Percentiles rank a stretch among this genome's conserved stretches.
Evolutionary conservation across 1,140 invertebrate genomes (phyloP).

Genomic region (Panulirus ornatus): DNA sequence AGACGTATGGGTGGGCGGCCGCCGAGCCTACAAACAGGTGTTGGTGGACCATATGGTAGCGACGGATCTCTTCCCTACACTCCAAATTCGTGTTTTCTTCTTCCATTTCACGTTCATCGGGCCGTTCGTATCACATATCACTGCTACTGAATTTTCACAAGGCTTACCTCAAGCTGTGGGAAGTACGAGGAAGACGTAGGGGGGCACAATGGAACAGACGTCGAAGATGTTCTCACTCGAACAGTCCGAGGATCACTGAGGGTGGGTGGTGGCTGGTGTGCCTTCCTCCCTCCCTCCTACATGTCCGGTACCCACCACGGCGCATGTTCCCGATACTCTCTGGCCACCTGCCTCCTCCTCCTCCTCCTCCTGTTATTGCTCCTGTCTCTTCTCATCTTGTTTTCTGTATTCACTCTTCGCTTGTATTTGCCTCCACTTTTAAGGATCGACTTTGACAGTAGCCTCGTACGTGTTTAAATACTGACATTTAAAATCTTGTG

Average conservation of each 20-base stretch:
- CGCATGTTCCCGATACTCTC: constrained; percentile 34
- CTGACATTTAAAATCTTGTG: too few relatives aligned
- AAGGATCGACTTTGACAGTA: too few relatives aligned
- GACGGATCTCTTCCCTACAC: neutral
- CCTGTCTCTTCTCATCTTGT: neutral
- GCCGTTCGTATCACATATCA: neutral
- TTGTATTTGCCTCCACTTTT: too few relatives aligned
- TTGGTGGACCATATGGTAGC: too few relatives aligned
- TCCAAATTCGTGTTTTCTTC: neutral
- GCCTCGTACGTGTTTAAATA: too few relatives aligned
- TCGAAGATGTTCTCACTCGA: constrained; percentile 4
- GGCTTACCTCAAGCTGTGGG: constrained; percentile 9
- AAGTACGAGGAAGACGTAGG: neutral
- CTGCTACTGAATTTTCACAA: neutral
- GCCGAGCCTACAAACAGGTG: too few relatives aligned
- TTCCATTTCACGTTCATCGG: neutral
- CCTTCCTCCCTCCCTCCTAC: neutral
- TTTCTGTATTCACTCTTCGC: too few relatives aligned
- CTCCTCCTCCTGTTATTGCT: neutral
- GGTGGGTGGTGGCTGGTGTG: neutral
- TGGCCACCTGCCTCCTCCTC: constrained; percentile 16
- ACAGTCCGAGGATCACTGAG: constrained; percentile 21
- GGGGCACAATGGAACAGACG: neutral
- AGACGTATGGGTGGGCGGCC: too few relatives aligned
- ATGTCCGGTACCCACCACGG: neutral